These are phyloP conservation scores for Nylanderia fulva DNA, from an alignment of 1,140 invertebrate genomes.

Conservation along the genomic window DNA sequence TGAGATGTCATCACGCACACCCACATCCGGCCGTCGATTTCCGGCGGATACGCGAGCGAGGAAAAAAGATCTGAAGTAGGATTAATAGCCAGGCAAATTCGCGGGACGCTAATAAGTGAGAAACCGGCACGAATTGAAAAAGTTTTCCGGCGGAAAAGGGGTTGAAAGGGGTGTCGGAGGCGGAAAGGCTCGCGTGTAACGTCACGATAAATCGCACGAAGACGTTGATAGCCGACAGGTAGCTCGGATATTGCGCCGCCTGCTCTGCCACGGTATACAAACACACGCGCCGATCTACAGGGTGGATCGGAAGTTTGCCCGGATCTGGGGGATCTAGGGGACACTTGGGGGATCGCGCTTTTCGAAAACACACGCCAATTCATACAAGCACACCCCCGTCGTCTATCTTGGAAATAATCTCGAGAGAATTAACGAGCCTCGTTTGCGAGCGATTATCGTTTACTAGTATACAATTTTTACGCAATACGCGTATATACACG, in stretches of 20 bases:
- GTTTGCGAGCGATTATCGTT: background rate
- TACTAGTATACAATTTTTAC: background rate
- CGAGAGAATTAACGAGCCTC: background rate
- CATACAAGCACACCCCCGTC: background rate
- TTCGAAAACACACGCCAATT: no score
- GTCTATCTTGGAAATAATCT: background rate
- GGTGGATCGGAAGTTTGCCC: conserved; percentile 47
- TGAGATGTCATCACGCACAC: conserved; percentile 32
- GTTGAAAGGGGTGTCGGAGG: conserved; percentile 20
- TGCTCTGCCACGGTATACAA: background rate
- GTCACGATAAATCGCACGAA: conserved; percentile 72
- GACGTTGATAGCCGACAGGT: conserved; percentile 71
- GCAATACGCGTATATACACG: no score
- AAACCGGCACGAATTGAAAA: conserved; percentile 71
- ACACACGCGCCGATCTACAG: background rate
- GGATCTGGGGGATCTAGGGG: no score
- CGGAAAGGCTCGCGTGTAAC: conserved; percentile 66
- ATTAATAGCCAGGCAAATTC: conserved; percentile 74
- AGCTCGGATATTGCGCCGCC: conserved; percentile 64
- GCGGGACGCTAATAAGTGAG: conserved; percentile 63
- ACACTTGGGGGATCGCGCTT: no score
- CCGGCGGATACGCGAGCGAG: conserved; percentile 49
- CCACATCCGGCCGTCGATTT: conserved; percentile 15
- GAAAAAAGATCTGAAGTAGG: conserved; percentile 64
- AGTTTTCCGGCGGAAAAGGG: conserved; percentile 67